Percentiles rank a stretch among this genome's conserved stretches.
These are phyloP conservation scores for Tetragnatha versicolor DNA, from an alignment of 1,140 invertebrate species.

Conservation along the genomic window DNA sequence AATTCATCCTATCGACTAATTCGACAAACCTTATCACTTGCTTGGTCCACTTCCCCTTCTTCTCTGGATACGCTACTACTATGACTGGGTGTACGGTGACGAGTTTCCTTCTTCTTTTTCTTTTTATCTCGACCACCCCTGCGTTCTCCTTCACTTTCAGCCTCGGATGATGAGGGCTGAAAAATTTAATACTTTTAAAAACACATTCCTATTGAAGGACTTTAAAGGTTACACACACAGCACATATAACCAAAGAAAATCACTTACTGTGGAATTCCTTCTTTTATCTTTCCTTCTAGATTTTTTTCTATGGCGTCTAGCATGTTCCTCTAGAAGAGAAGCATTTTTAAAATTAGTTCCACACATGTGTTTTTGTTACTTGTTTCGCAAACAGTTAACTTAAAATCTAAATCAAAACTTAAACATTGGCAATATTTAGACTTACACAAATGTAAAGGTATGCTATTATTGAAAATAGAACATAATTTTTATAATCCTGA, in stretches of 20 bases:
- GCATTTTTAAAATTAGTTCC: constrained; percentile 8
- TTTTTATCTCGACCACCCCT: constrained; percentile 9
- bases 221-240: background rate
- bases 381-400: too few species aligned
- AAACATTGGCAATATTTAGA: too few species aligned
- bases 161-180: constrained; percentile 47
- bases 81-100: constrained; percentile 24
- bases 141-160: constrained; percentile 34
- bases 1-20: constrained; percentile 32
- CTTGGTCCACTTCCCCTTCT: constrained; percentile 54
- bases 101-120: constrained; percentile 30
- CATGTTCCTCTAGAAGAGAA: constrained; percentile 28
- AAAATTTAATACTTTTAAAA: too few species aligned
- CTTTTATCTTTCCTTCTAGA: constrained; percentile 54
- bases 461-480: too few species aligned
- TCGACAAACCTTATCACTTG: constrained; percentile 52
- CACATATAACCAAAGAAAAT: background rate
- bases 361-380: too few species aligned
- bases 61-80: constrained; percentile 50
- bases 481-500: too few species aligned
- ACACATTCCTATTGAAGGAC: too few species aligned
- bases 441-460: too few species aligned
- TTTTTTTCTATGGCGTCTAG: constrained; percentile 50
- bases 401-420: too few species aligned
- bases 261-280: constrained; percentile 38